Conservation (phyloP, 2,113 vertebrate species). For the Dryoscopus gambensis region DNA sequence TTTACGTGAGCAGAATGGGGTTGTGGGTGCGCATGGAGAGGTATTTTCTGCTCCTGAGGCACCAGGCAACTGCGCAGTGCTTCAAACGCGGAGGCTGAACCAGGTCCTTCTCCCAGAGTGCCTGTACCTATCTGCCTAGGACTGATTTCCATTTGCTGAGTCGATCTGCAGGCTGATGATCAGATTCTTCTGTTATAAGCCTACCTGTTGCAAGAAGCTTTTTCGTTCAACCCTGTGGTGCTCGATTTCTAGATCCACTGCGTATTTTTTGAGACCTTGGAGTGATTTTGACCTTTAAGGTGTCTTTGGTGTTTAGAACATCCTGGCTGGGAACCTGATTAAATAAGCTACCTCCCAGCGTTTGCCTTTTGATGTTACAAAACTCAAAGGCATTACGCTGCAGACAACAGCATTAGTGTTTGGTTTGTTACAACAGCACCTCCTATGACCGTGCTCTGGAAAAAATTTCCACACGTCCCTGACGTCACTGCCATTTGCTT, state of each 20-base stretch:
- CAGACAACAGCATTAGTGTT: constrained; percentile 58
- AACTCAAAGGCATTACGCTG: constrained; percentile 37
- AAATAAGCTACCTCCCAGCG: constrained; percentile 31
- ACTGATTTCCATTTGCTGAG: background rate
- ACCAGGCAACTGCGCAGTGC: constrained; percentile 28
- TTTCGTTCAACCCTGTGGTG: background rate
- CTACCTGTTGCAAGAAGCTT: constrained; percentile 11
- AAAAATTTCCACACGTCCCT: constrained; percentile 78
- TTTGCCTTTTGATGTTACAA: constrained; percentile 54
- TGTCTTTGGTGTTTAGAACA: constrained; percentile 6
- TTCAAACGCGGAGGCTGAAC: background rate
- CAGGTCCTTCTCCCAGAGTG: background rate
- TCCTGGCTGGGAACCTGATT: constrained; percentile 34
- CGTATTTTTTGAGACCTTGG: background rate
- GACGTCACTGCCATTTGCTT: constrained; percentile 78
- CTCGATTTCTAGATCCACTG: background rate
- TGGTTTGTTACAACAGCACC: constrained; percentile 69
- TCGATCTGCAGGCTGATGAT: background rate
- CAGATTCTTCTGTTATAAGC: background rate
- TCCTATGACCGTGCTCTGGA: constrained; percentile 72
- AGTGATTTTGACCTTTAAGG: constrained; percentile 24
- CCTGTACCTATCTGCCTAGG: background rate
- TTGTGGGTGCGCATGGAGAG: background rate
- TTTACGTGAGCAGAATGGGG: constrained; percentile 37
- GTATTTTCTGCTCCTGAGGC: background rate